Evolutionary conservation across 2,113 vertebrate genomes (phyloP).

Genomic region (Spheniscus mendiculus): DNA sequence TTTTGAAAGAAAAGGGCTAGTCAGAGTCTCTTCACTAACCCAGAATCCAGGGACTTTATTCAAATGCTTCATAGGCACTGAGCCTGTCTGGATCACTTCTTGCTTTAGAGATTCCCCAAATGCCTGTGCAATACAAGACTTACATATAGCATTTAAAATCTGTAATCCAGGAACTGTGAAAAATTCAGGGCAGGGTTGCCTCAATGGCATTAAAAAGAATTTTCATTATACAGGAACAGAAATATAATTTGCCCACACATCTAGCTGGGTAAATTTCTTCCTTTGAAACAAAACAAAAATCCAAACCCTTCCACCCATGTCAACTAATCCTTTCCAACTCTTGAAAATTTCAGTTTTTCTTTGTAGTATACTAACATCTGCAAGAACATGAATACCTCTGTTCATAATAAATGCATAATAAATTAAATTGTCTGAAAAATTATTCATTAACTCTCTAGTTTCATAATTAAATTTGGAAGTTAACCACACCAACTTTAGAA

Average conservation of each 20-base stretch:
- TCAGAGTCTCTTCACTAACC: neutral
- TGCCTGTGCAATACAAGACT: neutral
- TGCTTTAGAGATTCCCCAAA: neutral
- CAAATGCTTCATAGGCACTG: neutral
- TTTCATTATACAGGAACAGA: neutral
- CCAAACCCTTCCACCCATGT: neutral
- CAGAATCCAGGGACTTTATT: neutral
- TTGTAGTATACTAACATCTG: neutral
- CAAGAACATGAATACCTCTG: neutral
- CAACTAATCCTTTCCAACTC: neutral
- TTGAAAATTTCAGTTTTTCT: neutral
- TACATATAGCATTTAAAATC: neutral
- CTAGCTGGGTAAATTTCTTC: neutral
- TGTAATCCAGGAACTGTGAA: neutral
- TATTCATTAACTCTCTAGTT: neutral
- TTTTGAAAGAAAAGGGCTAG: conserved; percentile 47
- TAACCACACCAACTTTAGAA: neutral
- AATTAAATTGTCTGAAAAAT: neutral
- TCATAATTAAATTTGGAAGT: neutral
- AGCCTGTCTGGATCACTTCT: neutral
- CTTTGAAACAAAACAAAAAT: neutral
- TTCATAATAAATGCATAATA: neutral
- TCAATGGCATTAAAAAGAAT: neutral
- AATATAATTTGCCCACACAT: neutral
- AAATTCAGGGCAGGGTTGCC: neutral